Evolutionary conservation across 2,888 invertebrate species (phyloP).

Genomic region (Drosophila cognata): DNA sequence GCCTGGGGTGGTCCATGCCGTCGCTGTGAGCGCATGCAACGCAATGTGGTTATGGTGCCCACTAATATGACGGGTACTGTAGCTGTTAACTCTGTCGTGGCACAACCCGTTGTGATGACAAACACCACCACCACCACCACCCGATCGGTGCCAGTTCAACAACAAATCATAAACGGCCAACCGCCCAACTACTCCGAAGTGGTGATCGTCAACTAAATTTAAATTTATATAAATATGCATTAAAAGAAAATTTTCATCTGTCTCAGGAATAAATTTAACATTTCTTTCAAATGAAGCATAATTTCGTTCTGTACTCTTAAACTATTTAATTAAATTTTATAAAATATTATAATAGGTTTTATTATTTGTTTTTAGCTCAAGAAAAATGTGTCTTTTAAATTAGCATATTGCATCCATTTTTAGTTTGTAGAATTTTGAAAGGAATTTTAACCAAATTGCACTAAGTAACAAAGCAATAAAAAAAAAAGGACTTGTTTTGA

Average conservation of each 20-base stretch:
- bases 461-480: background rate
- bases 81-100: background rate
- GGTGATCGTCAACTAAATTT: background rate
- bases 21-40: conserved; percentile 65
- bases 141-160: background rate
- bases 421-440: background rate
- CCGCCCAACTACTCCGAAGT: background rate
- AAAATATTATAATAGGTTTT: background rate
- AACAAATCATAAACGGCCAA: background rate
- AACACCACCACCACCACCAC: background rate
- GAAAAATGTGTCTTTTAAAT: background rate
- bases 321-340: background rate
- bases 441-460: background rate
- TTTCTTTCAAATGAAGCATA: background rate
- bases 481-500: background rate
- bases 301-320: background rate
- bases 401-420: background rate
- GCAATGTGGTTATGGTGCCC: conserved; percentile 59
- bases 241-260: background rate
- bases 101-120: background rate
- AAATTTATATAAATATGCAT: background rate
- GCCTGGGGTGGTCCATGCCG: conserved; percentile 68
- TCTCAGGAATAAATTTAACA: background rate
- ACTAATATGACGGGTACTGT: background rate
- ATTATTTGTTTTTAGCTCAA: background rate